Base-by-base conservation (phyloP, 2,888 invertebrate species). In the Eupeodes luniger region DNA sequence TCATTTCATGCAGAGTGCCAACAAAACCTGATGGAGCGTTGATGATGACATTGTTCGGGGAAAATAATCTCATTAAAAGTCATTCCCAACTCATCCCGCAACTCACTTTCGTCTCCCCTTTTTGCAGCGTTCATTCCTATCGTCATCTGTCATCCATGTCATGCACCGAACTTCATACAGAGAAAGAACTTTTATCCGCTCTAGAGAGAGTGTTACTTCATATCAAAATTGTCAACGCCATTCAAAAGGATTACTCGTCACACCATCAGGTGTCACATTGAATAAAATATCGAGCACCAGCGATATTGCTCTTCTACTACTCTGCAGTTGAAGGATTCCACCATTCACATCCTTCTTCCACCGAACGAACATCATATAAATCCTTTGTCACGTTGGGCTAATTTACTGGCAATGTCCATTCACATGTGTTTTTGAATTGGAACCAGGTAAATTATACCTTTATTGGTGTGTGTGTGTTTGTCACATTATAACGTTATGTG, bases 61-160 rank as follows among this genome's bases (percentile, higher is more conserved):
- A 53, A 78, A 69, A 74, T 86, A 85, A 85, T 85, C 85, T 82
- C 85, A 78, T 85, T 82, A 85, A 85, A 82, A 78, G 82, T 78
- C 77, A 81, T 75, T 75, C 80, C 66, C 40, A 49, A 44, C 64
- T 74, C 80, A 74, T 80, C 40, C 40, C 40, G 6, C 40, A 5
- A 44, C 44, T 49, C 27, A 9, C 5, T 27, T 34, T 1, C 59
- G 27, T 19, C 2, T 6, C 16, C 5, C 49, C 4, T 12, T 14
- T 4, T 19, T 14, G 1, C 9, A 4, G 5, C 11, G 10, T 62
- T 36, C 55, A 44, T 57, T 55, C 11, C n/a, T 36, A 70, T 44
- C 57, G 12, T 55, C 53, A 19, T 19, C 36, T n/a, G 57, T 36
- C 69, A 57, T 57, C 44, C 57, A 47, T 57, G 53, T 55, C n/a